These are phyloP conservation scores for Stigmatopora argus DNA, from an alignment of 2,113 vertebrate genomes.

Conservation along the genomic window DNA sequence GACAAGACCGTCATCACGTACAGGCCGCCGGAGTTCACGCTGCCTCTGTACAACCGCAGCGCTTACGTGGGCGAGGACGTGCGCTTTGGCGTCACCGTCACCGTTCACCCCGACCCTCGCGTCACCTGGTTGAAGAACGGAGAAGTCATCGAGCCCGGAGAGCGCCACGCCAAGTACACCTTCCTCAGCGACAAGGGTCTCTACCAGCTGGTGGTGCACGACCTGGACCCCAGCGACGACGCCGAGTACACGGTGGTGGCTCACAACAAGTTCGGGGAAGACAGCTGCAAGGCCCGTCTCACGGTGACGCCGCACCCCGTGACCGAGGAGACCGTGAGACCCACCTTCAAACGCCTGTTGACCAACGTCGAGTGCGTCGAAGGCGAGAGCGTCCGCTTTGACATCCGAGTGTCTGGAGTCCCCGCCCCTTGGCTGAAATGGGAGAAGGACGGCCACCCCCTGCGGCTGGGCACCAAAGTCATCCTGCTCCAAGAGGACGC, in stretches of 20 bases:
- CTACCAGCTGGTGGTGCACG: constrained; percentile 90
- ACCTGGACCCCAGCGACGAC: constrained; percentile 80
- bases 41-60: constrained; percentile 88
- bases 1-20: constrained; percentile 84
- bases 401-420: constrained; percentile 89
- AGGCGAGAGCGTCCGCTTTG: constrained; percentile 86
- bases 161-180: constrained; percentile 86
- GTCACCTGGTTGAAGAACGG: constrained; percentile 94
- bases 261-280: constrained; percentile 91
- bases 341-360: constrained; percentile 95
- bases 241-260: constrained; percentile 91
- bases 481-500: constrained; percentile 85
- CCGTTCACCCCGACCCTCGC: constrained; percentile 93
- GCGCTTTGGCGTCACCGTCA: constrained; percentile 95
- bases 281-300: constrained; percentile 90
- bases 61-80: constrained; percentile 91
- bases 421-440: constrained; percentile 80
- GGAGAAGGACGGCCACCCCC: constrained; percentile 87
- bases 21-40: constrained; percentile 92
- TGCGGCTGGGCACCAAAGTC: constrained; percentile 84
- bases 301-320: constrained; percentile 84
- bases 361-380: constrained; percentile 91
- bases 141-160: constrained; percentile 86
- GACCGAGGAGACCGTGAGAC: constrained; percentile 83
- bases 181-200: constrained; percentile 95